Percentiles rank a stretch among this genome's conserved stretches.
These are phyloP conservation scores for Tetheella fluctuosa DNA, from an alignment of 2,888 invertebrate species.

Conservation along the genomic window DNA sequence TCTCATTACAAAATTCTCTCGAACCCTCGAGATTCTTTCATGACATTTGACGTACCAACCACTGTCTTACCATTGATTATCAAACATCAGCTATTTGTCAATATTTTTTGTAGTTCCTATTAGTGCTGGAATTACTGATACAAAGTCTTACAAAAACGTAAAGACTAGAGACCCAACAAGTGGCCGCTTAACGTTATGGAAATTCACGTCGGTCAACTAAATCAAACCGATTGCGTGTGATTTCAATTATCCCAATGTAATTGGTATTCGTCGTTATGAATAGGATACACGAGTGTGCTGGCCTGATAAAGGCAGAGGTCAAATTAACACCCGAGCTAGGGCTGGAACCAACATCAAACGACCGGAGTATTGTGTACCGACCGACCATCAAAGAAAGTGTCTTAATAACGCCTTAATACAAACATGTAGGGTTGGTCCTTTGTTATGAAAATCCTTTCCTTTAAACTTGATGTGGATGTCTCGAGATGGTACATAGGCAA, in stretches of 20 bases:
- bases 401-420: constrained; percentile 6
- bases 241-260: constrained; percentile 34
- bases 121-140: background rate
- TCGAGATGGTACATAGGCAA: no score
- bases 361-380: constrained; percentile 7
- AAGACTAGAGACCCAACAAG: background rate
- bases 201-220: constrained; percentile 16
- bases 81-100: no score
- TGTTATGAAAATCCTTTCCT: no score
- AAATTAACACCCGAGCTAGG: constrained; percentile 22
- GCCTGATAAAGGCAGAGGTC: constrained; percentile 24
- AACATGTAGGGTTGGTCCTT: background rate
- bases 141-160: background rate
- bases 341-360: constrained; percentile 5
- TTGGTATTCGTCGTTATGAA: constrained; percentile 30
- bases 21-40: no score
- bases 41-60: no score
- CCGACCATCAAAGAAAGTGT: constrained; percentile 8
- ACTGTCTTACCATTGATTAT: no score
- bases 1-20: no score
- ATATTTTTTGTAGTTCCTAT: background rate
- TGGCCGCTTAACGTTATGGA: background rate
- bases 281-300: constrained; percentile 26
- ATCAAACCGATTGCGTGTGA: constrained; percentile 24
- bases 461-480: no score